Conservation (phyloP, 2,888 invertebrate genomes). For the Chalcis sispes region DNA sequence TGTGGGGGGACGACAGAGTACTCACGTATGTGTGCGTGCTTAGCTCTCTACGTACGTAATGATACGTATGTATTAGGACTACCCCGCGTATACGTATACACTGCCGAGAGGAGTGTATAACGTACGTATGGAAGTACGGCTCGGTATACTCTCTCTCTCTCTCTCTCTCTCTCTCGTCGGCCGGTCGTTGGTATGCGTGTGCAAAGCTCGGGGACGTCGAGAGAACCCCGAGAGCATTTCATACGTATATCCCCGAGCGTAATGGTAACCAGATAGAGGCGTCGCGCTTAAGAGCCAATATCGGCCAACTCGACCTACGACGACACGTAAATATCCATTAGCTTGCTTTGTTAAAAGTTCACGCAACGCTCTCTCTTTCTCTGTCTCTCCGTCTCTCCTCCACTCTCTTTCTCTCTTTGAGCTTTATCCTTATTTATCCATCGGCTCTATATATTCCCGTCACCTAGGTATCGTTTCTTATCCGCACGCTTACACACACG, state of each 20-base stretch:
- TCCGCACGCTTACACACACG: too few species aligned
- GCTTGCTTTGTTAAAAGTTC: too few species aligned
- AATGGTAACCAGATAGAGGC: constrained; percentile 76
- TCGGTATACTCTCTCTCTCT: constrained; percentile 1
- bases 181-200: not conserved
- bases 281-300: constrained; percentile 64
- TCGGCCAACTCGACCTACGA: constrained; percentile 67
- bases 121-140: not conserved
- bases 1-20: constrained; percentile 73
- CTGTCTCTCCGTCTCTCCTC: too few species aligned
- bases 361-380: too few species aligned
- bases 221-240: constrained; percentile 66
- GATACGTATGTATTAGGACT: constrained; percentile 66
- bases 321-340: constrained; percentile 73
- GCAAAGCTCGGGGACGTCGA: constrained; percentile 1
- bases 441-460: too few species aligned
- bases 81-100: constrained; percentile 58
- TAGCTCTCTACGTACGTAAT: too few species aligned
- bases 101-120: too few species aligned
- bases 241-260: constrained; percentile 74
- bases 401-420: too few species aligned
- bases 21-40: too few species aligned
- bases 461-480: too few species aligned
- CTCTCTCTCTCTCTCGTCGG: constrained; percentile 14
- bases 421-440: too few species aligned